These are phyloP conservation scores for Oreochromis grahami DNA, from an alignment of 2,797 vertebrate species.

Conservation along the genomic window DNA sequence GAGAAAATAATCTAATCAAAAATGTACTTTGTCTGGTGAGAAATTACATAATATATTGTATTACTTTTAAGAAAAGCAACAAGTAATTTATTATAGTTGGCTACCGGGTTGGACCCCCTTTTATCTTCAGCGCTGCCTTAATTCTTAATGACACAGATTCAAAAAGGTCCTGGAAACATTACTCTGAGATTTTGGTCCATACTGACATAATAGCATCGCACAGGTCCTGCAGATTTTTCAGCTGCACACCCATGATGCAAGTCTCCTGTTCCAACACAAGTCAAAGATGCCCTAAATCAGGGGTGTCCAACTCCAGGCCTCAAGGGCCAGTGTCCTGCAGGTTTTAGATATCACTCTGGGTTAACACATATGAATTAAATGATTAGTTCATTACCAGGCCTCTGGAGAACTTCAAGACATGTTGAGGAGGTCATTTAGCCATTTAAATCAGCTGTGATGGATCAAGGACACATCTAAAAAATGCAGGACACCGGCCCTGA, in stretches of 20 bases:
- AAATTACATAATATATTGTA: accelerated
- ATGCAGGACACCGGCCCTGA: accelerated
- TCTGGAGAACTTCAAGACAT: background rate
- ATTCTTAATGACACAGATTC: background rate
- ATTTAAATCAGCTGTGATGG: background rate
- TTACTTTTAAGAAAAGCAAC: background rate
- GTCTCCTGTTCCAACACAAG: background rate
- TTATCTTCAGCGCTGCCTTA: background rate
- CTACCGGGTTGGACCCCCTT: accelerated
- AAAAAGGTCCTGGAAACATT: background rate
- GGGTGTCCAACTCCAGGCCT: background rate
- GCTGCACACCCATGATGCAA: background rate
- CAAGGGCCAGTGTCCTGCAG: background rate
- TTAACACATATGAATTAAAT: background rate
- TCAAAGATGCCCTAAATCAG: background rate
- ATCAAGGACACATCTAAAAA: background rate
- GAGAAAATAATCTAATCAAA: background rate
- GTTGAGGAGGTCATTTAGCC: background rate
- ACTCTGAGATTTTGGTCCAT: background rate
- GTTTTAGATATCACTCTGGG: background rate
- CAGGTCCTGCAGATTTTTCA: background rate
- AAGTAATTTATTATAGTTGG: background rate
- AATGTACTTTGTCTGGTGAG: background rate
- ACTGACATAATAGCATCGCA: background rate
- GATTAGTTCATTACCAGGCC: background rate